These are phyloP conservation scores for Chloroclystis v-ata DNA, from an alignment of 2,888 invertebrate genomes.

Conservation along the genomic window DNA sequence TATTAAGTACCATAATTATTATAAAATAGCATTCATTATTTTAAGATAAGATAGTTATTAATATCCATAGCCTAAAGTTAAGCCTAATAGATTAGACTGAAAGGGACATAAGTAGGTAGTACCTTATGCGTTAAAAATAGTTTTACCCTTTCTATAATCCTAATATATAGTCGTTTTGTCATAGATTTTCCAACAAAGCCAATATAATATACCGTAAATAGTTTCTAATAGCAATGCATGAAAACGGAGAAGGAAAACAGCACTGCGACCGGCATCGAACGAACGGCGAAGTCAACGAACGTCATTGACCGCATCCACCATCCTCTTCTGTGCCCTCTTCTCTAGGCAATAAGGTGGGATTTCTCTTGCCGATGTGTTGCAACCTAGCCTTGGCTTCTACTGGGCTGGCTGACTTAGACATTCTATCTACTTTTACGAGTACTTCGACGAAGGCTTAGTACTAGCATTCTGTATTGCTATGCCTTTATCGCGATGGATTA, in stretches of 20 bases:
- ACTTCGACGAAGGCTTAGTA: slow-evolving; percentile 70
- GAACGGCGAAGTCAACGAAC: slow-evolving; percentile 76
- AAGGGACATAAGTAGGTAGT: too few species aligned
- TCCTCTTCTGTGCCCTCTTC: slow-evolving; percentile 37
- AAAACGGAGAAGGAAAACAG: slow-evolving; percentile 78
- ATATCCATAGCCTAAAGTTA: too few species aligned
- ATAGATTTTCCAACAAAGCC: too few species aligned
- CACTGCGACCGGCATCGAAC: slow-evolving; percentile 62
- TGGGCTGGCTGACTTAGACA: slow-evolving; percentile 78
- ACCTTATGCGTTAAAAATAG: too few species aligned
- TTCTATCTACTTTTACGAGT: slow-evolving; percentile 78
- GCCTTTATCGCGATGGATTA: slow-evolving; percentile 44
- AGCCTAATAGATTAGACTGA: too few species aligned
- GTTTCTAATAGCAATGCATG: slow-evolving; percentile 76
- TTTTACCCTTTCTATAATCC: too few species aligned
- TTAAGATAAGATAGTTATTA: too few species aligned
- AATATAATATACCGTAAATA: slow-evolving; percentile 52
- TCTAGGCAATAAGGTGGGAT: slow-evolving; percentile 41
- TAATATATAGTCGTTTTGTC: too few species aligned
- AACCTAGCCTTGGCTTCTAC: slow-evolving; percentile 77
- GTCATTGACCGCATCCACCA: slow-evolving; percentile 61
- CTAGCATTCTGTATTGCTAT: slow-evolving; percentile 52
- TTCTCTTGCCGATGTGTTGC: slow-evolving; percentile 35
- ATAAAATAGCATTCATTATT: background rate
- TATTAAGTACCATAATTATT: background rate